Evolutionary conservation across 2,113 vertebrate species (phyloP).

Genomic region (Scalopus aquaticus): DNA sequence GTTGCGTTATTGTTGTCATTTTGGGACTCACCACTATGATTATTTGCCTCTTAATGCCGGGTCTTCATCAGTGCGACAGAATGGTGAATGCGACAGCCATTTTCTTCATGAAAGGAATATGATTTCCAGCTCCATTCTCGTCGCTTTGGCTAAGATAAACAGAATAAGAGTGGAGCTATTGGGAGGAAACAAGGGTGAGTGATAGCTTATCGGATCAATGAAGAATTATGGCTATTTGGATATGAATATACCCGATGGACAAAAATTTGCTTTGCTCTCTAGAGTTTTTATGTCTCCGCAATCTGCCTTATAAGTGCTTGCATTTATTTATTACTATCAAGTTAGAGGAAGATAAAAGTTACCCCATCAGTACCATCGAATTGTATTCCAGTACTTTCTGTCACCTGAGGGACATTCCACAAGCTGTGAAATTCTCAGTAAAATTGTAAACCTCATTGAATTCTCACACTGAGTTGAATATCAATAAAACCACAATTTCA

Average conservation of each 20-base stretch:
- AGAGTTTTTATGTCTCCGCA: slow-evolving; percentile 47
- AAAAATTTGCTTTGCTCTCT: not conserved
- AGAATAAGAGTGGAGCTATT: not conserved
- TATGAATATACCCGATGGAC: slow-evolving; percentile 25
- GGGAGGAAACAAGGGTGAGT: slow-evolving; percentile 22
- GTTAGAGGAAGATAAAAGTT: slow-evolving; percentile 57
- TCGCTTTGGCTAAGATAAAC: not conserved
- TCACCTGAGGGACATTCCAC: slow-evolving; percentile 48
- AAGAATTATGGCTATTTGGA: slow-evolving; percentile 1
- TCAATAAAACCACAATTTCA: slow-evolving; percentile 66
- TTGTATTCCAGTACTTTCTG: slow-evolving; percentile 65
- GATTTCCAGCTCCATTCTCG: not conserved
- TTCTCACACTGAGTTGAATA: slow-evolving; percentile 59
- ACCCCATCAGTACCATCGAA: slow-evolving; percentile 19
- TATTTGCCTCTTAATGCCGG: not conserved
- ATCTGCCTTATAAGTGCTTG: not conserved
- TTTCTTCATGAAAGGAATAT: not conserved
- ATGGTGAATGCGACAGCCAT: not conserved
- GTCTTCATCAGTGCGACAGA: not conserved
- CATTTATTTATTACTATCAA: slow-evolving; percentile 50
- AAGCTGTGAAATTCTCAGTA: slow-evolving; percentile 68
- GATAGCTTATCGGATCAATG: slow-evolving; percentile 45
- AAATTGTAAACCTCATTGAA: slow-evolving; percentile 65
- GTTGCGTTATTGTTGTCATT: too few relatives aligned
- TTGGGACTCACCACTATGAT: not conserved